phyloP scores from a whole-genome alignment of 1,140 invertebrate species.

The Hirudo medicinalis region DNA sequence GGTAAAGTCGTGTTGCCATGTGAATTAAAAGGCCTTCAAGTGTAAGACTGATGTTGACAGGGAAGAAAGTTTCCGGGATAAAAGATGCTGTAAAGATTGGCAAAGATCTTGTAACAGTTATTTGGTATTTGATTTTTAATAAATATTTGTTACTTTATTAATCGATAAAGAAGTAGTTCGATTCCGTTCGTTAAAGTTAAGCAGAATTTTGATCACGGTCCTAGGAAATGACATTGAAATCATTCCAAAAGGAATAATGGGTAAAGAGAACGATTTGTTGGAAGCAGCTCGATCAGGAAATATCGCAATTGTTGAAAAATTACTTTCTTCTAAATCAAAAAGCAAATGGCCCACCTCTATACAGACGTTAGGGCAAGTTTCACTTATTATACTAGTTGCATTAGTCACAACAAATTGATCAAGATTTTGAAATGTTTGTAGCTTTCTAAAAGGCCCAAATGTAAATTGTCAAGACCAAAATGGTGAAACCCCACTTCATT shows the following conservation, averaged over 20 bases:
- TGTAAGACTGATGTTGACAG: no score
- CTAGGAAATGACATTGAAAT: no score
- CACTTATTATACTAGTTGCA: background rate
- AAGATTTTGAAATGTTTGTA: slow-evolving; percentile 11
- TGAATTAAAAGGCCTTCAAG: no score
- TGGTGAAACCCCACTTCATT: slow-evolving; percentile 12
- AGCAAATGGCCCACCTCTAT: slow-evolving; percentile 8
- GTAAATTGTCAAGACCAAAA: slow-evolving; percentile 13
- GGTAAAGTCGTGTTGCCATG: no score
- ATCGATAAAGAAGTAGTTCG: no score
- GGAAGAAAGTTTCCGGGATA: no score
- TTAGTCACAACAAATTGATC: slow-evolving; percentile 1
- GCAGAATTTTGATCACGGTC: no score
- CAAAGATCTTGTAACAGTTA: no score
- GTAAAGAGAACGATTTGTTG: slow-evolving; percentile 81
- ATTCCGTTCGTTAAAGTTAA: no score
- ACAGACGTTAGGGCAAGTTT: slow-evolving; percentile 3
- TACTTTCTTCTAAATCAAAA: slow-evolving; percentile 69
- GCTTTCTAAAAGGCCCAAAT: slow-evolving; percentile 13
- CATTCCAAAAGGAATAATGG: slow-evolving; percentile 45
- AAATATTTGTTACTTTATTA: no score
- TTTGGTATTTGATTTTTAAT: no score
- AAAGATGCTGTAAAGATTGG: no score
- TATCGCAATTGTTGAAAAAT: slow-evolving; percentile 70
- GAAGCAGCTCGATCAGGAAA: slow-evolving; percentile 80